A percentile compares a stretch with the other conserved stretches of the same genome.
phyloP scores from a whole-genome alignment of 1,140 invertebrate genomes.

The Drosophila lacteicornis region DNA sequence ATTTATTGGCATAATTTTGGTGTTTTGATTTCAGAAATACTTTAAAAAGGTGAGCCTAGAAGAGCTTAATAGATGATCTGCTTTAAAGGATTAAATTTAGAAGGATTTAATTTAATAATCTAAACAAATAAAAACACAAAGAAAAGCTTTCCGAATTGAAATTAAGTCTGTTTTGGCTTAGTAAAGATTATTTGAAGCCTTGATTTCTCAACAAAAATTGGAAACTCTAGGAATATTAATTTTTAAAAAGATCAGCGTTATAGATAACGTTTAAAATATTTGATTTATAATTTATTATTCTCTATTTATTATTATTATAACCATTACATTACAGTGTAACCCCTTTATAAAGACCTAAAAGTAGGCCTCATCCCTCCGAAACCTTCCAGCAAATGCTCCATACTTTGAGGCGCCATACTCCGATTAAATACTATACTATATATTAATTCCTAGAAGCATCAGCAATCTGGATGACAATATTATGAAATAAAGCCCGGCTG shows the following conservation, averaged over 20 bases:
- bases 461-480: background rate
- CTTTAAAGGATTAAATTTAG: too few relatives aligned
- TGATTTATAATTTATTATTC: background rate
- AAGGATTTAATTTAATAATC: too few relatives aligned
- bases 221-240: too few relatives aligned
- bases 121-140: too few relatives aligned
- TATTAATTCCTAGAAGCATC: background rate
- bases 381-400: background rate
- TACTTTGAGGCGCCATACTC: conserved; percentile 2
- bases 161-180: too few relatives aligned
- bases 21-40: background rate
- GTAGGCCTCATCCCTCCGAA: background rate
- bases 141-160: too few relatives aligned
- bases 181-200: too few relatives aligned
- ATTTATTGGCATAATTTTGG: background rate
- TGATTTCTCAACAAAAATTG: too few relatives aligned
- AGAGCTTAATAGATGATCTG: too few relatives aligned
- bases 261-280: too few relatives aligned
- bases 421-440: background rate
- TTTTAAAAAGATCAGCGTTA: too few relatives aligned
- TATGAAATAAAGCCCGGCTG: background rate
- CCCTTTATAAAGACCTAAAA: background rate
- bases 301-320: background rate
- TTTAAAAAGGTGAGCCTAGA: too few relatives aligned
- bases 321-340: background rate